Evolutionary conservation across 2,888 invertebrate species (phyloP).

Genomic region (Perizoma flavofasciatum): DNA sequence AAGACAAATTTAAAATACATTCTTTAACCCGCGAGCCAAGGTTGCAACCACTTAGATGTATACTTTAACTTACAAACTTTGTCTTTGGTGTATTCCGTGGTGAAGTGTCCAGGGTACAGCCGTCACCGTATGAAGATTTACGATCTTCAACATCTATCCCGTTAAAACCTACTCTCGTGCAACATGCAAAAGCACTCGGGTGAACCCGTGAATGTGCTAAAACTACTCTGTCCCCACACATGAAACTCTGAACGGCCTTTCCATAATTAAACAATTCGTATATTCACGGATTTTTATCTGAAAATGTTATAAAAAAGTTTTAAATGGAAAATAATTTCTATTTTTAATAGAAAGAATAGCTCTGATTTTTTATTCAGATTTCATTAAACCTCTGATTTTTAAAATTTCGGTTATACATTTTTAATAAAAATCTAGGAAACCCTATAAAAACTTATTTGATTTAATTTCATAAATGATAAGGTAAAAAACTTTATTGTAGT

Average conservation of each 20-base stretch:
- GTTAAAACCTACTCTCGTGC: constrained; percentile 66
- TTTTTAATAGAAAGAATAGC: too few relatives aligned
- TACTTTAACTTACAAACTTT: constrained; percentile 22
- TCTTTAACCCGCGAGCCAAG: constrained; percentile 4
- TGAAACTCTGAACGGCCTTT: constrained; percentile 31
- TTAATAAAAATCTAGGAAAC: too few relatives aligned
- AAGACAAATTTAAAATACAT: neutral
- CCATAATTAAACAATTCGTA: constrained; percentile 25
- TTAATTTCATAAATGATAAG: too few relatives aligned
- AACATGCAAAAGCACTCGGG: constrained; percentile 75
- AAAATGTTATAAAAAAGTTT: neutral
- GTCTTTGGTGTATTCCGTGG: constrained; percentile 24
- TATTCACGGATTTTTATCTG: constrained; percentile 3
- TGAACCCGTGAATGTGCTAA: constrained; percentile 47
- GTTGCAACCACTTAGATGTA: constrained; percentile 7
- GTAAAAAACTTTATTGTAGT: too few relatives aligned
- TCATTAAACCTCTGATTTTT: too few relatives aligned
- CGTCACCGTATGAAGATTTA: constrained; percentile 68
- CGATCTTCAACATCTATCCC: constrained; percentile 65
- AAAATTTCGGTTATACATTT: too few relatives aligned
- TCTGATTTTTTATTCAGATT: too few relatives aligned
- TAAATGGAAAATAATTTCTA: neutral
- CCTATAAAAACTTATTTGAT: too few relatives aligned
- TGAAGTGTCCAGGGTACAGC: constrained; percentile 39
- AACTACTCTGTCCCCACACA: constrained; percentile 39